Conservation (phyloP, 2,113 vertebrate species). For the Acinonyx jubatus region DNA sequence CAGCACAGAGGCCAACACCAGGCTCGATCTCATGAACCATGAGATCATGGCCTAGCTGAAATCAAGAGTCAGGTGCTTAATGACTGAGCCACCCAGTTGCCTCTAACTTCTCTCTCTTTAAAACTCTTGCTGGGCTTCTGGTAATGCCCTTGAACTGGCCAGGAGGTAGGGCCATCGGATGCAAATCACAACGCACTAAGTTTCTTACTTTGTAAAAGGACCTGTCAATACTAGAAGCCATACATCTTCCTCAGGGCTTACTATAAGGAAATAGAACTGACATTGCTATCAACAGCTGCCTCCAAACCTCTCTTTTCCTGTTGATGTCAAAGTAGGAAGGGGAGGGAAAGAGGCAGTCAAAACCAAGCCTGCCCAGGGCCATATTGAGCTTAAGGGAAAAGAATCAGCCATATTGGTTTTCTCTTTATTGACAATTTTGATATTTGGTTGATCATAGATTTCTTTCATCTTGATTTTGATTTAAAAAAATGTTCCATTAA, state of each 20-base stretch:
- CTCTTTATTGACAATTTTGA: background rate
- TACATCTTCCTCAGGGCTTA: background rate
- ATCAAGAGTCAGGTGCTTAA: no score
- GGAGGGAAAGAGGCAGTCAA: background rate
- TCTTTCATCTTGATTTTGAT: background rate
- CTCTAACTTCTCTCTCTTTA: conserved; percentile 19
- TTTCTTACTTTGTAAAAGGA: background rate
- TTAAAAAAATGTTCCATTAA: background rate
- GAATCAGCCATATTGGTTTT: background rate
- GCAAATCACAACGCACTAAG: background rate
- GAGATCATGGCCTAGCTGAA: no score
- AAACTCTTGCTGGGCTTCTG: background rate
- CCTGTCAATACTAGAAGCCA: background rate
- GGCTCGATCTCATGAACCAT: no score
- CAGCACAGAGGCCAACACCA: no score
- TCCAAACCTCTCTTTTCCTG: background rate
- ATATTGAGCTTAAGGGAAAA: background rate
- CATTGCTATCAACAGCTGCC: background rate
- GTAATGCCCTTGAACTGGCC: background rate
- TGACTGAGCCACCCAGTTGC: no score
- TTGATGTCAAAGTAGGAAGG: no score
- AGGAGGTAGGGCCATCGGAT: background rate
- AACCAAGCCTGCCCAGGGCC: background rate
- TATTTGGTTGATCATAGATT: background rate
- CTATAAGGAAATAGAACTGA: background rate